These are phyloP conservation scores for Arge pagana DNA, from an alignment of 2,888 invertebrate genomes.

Conservation along the genomic window DNA sequence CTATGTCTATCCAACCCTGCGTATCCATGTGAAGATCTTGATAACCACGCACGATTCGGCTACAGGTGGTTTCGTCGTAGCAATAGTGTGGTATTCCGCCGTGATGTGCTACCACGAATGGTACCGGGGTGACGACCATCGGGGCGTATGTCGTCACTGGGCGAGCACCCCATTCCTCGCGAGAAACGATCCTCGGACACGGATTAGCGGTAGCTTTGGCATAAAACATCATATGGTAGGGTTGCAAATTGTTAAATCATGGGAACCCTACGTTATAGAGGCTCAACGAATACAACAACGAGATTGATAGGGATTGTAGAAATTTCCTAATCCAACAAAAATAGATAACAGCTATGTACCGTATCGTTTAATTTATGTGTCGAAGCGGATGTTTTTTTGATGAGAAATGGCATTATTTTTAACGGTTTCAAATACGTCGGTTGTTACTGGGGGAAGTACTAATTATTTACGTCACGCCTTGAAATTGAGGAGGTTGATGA, in stretches of 20 bases:
- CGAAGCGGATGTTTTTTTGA: too few species aligned
- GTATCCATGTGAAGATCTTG: constrained; percentile 54
- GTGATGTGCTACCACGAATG: constrained; percentile 55
- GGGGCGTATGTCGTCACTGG: constrained; percentile 32
- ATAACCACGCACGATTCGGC: constrained; percentile 47
- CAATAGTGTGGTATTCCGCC: constrained; percentile 50
- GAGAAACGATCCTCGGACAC: constrained; percentile 46
- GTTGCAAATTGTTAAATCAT: neutral
- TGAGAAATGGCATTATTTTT: neutral
- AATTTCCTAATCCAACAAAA: neutral
- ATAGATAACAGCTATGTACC: neutral
- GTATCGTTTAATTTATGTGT: neutral
- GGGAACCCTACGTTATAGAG: neutral
- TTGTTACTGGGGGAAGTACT: too few species aligned
- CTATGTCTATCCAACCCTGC: constrained; percentile 56
- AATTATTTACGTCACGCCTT: too few species aligned
- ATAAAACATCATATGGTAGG: neutral
- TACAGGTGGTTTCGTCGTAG: constrained; percentile 40
- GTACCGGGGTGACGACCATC: constrained; percentile 41
- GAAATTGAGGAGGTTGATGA: too few species aligned
- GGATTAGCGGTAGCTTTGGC: constrained; percentile 7
- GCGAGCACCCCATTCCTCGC: constrained; percentile 53
- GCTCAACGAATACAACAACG: neutral
- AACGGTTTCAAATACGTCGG: neutral
- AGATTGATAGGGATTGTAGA: neutral